Evolutionary conservation across 2,797 vertebrate genomes (phyloP), one percentile per base, ranked within the genome.

Genomic region (Phrynocephalus vlangalii): DNA sequence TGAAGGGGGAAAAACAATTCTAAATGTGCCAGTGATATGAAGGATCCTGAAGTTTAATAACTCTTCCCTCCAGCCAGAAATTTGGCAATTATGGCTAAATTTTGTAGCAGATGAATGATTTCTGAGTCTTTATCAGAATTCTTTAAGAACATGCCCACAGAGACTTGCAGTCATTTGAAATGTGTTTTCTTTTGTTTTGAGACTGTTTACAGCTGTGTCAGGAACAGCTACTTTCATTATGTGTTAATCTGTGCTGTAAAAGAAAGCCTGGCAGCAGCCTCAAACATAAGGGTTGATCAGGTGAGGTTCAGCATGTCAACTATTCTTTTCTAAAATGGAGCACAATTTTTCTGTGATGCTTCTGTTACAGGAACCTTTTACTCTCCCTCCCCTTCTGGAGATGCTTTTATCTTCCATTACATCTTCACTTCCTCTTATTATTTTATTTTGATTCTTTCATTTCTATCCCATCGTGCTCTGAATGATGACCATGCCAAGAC

Each of bases 111-210:
- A 84, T 84, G 71, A 90, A 89, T 72, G 26, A 18, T 68, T 28
- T 79, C 18, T 88, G 56, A 67, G 38, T 81, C 38, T 92, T 92
- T 70, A 84, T 68, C 73, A n/a, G 3, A 48, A 86, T 84, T 90
- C 30, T 28, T 79, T 88, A 80, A 75, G 78, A 66, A 71, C 2
- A 0, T 67, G 5, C n/a, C 28, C 67, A 28, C 63, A 52, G 87
- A 91, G n/a, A 66, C 77, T 79, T 71, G 20, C 52, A 87, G 30
- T 70, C 24, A 85, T 0, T 50, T 75, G 66, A n/a, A 73, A 71
- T 44, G 78, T 71, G 3, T 76, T 82, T 90, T 85, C 50, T 24
- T 91, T 91, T 81, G 44, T 88, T 92, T 90, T 90, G 78, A 85
- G 44, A 10, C 1, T 72, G 52, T 70, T 91, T 88, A 6, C 75